Evolutionary conservation across 2,113 vertebrate species (phyloP).

Genomic region (Blennius ocellaris): DNA sequence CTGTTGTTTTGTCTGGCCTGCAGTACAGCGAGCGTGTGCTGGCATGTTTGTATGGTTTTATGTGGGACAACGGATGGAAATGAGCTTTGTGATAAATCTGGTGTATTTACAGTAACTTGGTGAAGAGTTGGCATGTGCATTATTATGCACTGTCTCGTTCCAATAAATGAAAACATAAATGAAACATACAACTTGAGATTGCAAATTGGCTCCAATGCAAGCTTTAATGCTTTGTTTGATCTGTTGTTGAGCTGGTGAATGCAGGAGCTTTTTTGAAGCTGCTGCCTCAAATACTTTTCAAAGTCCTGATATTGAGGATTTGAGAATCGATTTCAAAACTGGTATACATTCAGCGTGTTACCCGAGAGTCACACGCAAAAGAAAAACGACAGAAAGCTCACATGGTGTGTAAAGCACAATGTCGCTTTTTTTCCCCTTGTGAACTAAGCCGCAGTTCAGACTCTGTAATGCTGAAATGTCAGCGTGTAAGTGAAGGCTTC

Average conservation of each 20-base stretch:
- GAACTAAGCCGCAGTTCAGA: not conserved
- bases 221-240: not conserved
- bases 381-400: not conserved
- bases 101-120: too few species aligned
- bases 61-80: too few species aligned
- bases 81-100: too few species aligned
- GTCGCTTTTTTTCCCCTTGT: too few species aligned
- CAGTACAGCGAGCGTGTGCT: not conserved
- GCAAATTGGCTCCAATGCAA: not conserved
- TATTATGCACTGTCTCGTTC: too few species aligned
- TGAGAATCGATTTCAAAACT: not conserved
- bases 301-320: not conserved
- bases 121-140: too few species aligned
- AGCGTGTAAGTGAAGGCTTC: slow-evolving; percentile 12
- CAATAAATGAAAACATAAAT: too few species aligned
- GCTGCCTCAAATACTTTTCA: not conserved
- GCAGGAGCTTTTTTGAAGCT: not conserved
- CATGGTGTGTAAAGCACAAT: not conserved
- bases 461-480: slow-evolving; percentile 36
- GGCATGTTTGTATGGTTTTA: not conserved
- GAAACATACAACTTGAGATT: not conserved
- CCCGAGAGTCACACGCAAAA: not conserved
- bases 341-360: not conserved
- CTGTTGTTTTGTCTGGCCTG: not conserved
- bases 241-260: not conserved